These are phyloP conservation scores for Norana najaformis DNA, from an alignment of 2,888 invertebrate genomes.

Conservation along the genomic window DNA sequence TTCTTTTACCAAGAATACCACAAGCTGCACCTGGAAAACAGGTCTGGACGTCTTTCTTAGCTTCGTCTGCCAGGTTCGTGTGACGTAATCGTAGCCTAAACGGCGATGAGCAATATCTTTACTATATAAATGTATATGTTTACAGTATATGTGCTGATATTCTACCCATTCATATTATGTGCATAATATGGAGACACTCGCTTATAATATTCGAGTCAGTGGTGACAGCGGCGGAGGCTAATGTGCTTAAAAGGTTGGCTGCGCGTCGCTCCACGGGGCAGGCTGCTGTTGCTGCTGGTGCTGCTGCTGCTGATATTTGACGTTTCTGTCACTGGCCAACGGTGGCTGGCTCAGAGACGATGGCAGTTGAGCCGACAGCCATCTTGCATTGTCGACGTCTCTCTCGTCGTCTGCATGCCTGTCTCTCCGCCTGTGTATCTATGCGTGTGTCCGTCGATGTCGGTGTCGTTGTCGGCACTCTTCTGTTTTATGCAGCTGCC, in stretches of 20 bases:
- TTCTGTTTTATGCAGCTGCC: conserved; percentile 7
- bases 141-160: too few relatives aligned
- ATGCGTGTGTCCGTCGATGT: not conserved
- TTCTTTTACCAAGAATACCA: too few relatives aligned
- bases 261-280: not conserved
- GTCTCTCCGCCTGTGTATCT: not conserved
- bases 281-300: not conserved
- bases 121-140: too few relatives aligned
- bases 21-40: too few relatives aligned
- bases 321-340: not conserved
- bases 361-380: too few relatives aligned
- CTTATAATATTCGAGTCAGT: not conserved
- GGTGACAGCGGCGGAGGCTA: not conserved
- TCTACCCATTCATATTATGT: not conserved
- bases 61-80: too few relatives aligned
- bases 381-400: too few relatives aligned
- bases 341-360: not conserved
- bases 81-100: too few relatives aligned
- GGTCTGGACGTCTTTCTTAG: too few relatives aligned
- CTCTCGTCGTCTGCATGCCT: not conserved
- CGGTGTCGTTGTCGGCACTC: not conserved
- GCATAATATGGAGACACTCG: not conserved
- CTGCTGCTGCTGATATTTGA: not conserved
- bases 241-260: not conserved
- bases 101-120: too few relatives aligned